phyloP scores from a whole-genome alignment of 2,888 invertebrate genomes.

The Boloria euphrosyne region DNA sequence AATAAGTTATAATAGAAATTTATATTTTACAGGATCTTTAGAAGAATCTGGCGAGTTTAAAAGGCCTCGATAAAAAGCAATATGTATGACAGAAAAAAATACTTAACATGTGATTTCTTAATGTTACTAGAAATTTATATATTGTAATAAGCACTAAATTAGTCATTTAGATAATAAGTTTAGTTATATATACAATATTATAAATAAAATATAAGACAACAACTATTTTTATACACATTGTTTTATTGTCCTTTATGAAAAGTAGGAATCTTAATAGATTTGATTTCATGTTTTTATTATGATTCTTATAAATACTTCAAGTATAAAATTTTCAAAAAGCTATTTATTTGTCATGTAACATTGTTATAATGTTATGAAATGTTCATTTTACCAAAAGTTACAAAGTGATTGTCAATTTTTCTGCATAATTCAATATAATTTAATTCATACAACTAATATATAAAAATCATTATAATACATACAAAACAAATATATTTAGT shows the following conservation, averaged over 20 bases:
- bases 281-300: too few relatives aligned
- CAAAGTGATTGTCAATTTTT: too few relatives aligned
- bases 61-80: conserved; percentile 65
- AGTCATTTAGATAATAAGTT: conserved; percentile 74
- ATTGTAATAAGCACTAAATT: conserved; percentile 59
- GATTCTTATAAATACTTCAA: too few relatives aligned
- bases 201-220: conserved; percentile 43
- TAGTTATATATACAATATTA: conserved; percentile 39
- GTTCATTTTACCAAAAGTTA: too few relatives aligned
- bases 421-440: too few relatives aligned
- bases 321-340: too few relatives aligned
- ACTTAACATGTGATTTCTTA: conserved; percentile 75
- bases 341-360: too few relatives aligned
- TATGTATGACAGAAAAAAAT: conserved; percentile 39
- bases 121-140: conserved; percentile 54
- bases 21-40: conserved; percentile 64
- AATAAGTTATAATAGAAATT: conserved; percentile 3
- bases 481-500: too few relatives aligned
- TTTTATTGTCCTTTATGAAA: conserved; percentile 7
- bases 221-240: conserved; percentile 35
- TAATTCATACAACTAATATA: too few relatives aligned
- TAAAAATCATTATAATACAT: too few relatives aligned
- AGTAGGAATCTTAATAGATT: not conserved
- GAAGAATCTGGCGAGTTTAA: conserved; percentile 77
- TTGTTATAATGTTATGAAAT: too few relatives aligned